phyloP scores from a whole-genome alignment of 2,888 invertebrate species.

The Drosophila neutralis region DNA sequence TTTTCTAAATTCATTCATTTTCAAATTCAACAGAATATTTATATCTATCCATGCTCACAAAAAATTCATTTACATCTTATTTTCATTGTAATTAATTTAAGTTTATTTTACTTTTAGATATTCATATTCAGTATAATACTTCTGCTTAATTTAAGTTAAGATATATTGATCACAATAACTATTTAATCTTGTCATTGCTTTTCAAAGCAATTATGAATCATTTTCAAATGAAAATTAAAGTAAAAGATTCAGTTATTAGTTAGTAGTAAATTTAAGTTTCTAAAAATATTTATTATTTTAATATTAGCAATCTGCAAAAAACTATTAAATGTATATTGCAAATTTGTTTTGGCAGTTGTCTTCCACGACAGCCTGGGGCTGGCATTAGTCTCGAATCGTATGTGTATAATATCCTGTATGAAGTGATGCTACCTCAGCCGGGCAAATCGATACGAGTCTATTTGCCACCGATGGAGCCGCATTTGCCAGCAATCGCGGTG shows the following conservation, averaged over 20 bases:
- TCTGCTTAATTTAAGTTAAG: neutral
- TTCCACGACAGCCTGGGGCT: conserved; percentile 91
- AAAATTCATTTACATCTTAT: neutral
- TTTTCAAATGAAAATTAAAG: neutral
- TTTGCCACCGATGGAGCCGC: conserved; percentile 89
- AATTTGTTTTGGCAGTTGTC: conserved; percentile 86
- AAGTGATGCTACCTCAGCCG: conserved; percentile 95
- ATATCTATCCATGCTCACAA: too few relatives aligned
- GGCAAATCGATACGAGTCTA: conserved; percentile 94
- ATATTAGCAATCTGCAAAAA: neutral
- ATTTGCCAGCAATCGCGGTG: conserved; percentile 88
- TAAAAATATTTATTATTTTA: neutral
- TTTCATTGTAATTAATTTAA: neutral
- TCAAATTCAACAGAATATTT: too few relatives aligned
- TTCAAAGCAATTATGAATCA: conserved; percentile 3
- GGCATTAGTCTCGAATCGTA: conserved; percentile 95
- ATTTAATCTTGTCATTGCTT: conserved; percentile 21
- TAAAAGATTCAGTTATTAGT: neutral
- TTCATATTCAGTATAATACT: neutral
- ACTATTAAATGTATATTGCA: neutral
- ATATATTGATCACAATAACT: conserved; percentile 13
- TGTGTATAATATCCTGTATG: conserved; percentile 97
- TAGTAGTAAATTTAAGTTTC: neutral
- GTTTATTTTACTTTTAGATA: neutral
- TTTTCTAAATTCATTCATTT: neutral